Evolutionary conservation across 2,113 vertebrate genomes (phyloP), one percentile per base, ranked within the genome.

Genomic region (Embiotoca jacksoni): DNA sequence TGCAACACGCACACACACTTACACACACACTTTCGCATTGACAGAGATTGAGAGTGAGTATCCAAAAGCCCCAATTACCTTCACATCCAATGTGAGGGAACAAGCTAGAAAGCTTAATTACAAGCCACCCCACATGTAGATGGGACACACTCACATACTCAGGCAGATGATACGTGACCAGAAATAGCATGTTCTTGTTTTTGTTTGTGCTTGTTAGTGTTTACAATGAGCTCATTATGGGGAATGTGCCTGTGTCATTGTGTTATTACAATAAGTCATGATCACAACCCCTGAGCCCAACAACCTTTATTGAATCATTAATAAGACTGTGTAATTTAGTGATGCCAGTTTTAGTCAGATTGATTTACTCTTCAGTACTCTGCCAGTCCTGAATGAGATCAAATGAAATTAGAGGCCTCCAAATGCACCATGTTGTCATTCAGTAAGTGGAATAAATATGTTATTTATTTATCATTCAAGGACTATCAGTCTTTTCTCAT

Each of bases 61-160:
- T 91, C 86, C 85, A 87, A 84, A 86, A 91, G 80, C 81, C 57
- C 89, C 90, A 92, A 91, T 91, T 92, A 92, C 83, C 88, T 88
- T 92, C 84, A 70, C 81, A 80, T 85, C 64, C 86, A 82, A 85
- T 88, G 85, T 84, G 89, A 80, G 83, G 67, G 86, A 85, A 90
- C 80, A 90, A 85, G 86, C 83, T 80, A 69, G 75, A 84, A 70
- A 85, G 86, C 89, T 23, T 90, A 90, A 92, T 93, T 90, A 91
- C 82, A 86, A 84, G 72, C 49, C 58, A 68, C 71, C 76, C 78
- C 78, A 80, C 83, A 81, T 81, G 83, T 68, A 85, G 63, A 87
- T 66, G 75, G 60, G 33, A 64, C 66, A 58, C 69, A 60, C 82
- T n/a, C 78, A 58, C 76, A 71, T 65, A 50, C 54, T 31, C 44